A percentile compares a stretch with the other conserved stretches of the same genome.
Conservation (phyloP, 2,113 vertebrate species). For the Vanacampus margaritifer region DNA sequence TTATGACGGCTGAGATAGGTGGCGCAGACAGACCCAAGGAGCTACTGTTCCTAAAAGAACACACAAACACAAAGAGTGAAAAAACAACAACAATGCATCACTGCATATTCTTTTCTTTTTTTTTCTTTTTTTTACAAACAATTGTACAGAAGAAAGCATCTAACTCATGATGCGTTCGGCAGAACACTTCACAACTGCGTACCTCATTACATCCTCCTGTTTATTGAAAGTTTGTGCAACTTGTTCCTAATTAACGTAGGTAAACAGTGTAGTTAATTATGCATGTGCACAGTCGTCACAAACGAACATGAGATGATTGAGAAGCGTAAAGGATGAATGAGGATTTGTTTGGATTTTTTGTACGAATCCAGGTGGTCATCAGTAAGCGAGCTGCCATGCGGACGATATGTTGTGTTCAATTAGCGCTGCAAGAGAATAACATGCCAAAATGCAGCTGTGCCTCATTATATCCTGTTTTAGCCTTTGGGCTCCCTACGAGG, state of each 20-base stretch:
- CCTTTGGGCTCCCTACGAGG: no score
- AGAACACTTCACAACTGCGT: background rate
- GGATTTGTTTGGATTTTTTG: no score
- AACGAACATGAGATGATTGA: background rate
- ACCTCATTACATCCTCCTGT: background rate
- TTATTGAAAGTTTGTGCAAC: background rate
- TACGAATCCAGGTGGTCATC: no score
- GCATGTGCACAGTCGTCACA: background rate
- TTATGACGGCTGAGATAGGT: slow-evolving; percentile 90
- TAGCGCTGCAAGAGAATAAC: no score
- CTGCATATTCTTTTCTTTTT: no score
- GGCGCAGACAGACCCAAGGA: slow-evolving; percentile 86
- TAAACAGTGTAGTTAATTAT: background rate
- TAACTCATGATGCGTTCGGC: background rate
- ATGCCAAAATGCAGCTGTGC: no score
- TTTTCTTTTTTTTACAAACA: background rate
- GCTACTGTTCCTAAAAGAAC: slow-evolving; percentile 81
- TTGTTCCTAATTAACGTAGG: background rate
- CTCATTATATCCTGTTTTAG: no score
- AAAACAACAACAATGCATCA: background rate
- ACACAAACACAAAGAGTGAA: background rate
- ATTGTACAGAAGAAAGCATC: background rate
- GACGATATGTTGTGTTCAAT: no score
- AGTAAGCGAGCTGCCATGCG: no score
- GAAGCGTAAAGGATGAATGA: background rate